phyloP scores from a whole-genome alignment of 37 sponge, comb jelly and placozoan species.

The Halichondria panicea region DNA sequence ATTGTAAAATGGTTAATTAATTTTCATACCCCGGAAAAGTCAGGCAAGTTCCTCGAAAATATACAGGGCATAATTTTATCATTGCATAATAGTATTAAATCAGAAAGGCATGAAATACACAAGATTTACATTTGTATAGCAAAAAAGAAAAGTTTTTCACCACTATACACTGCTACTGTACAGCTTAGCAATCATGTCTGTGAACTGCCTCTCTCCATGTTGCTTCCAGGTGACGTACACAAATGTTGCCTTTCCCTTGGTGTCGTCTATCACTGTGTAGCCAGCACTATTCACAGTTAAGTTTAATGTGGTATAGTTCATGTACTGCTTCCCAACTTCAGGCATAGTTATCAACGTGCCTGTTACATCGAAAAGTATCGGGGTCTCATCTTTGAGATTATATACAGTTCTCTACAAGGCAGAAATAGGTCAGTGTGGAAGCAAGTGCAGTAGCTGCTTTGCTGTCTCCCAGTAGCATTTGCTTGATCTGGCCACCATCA shows the following conservation, averaged over 20 bases:
- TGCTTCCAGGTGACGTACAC: constrained; percentile 16
- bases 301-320: constrained; percentile 5
- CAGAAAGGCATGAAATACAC: too few species aligned
- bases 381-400: neutral
- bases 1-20: too few species aligned
- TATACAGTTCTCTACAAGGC: neutral
- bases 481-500: neutral
- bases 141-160: too few species aligned
- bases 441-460: neutral
- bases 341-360: constrained; percentile 22
- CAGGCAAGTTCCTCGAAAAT: too few species aligned
- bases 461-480: neutral
- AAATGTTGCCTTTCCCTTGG: neutral
- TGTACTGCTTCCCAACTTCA: neutral
- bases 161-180: too few species aligned
- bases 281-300: constrained; percentile 16
- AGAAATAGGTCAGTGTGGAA: constrained; percentile 21
- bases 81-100: too few species aligned
- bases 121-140: too few species aligned
- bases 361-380: constrained; percentile 15
- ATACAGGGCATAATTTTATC: too few species aligned
- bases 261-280: constrained; percentile 25
- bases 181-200: too few species aligned
- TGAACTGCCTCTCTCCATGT: too few species aligned
- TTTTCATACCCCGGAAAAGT: too few species aligned